phyloP scores from a whole-genome alignment of 2,113 vertebrate species.

The Tonatia bakeri region DNA sequence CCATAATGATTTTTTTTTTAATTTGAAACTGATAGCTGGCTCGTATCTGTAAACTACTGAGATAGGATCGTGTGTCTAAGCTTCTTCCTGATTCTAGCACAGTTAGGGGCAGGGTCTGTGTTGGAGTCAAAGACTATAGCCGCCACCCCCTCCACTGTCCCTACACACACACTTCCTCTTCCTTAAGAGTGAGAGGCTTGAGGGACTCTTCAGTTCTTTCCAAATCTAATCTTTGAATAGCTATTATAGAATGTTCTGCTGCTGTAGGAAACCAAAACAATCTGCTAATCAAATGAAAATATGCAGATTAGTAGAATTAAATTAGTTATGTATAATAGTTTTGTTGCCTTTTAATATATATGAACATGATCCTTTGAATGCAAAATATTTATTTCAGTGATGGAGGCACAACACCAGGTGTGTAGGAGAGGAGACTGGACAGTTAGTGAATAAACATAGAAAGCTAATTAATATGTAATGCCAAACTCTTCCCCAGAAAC shows the following conservation, averaged over 20 bases:
- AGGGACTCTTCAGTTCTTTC: background rate
- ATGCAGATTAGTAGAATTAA: slow-evolving; percentile 56
- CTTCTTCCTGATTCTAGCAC: background rate
- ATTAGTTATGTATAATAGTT: slow-evolving; percentile 65
- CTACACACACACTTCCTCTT: background rate
- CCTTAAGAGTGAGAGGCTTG: background rate
- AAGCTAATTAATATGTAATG: slow-evolving; percentile 78
- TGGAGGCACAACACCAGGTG: slow-evolving; percentile 65
- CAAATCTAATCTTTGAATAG: background rate
- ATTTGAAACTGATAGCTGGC: background rate
- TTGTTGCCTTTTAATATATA: slow-evolving; percentile 67
- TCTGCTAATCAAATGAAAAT: slow-evolving; percentile 58
- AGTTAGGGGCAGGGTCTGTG: background rate
- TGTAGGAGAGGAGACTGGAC: slow-evolving; percentile 69
- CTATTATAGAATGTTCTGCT: background rate
- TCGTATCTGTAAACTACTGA: background rate
- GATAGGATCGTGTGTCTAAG: background rate
- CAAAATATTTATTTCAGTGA: slow-evolving; percentile 68
- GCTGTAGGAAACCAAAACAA: slow-evolving; percentile 34
- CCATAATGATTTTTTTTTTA: background rate
- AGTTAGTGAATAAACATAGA: slow-evolving; percentile 72
- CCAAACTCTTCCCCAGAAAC: slow-evolving; percentile 63
- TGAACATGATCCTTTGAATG: slow-evolving; percentile 69
- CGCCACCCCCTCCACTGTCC: fast-evolving
- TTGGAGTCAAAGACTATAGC: background rate